phyloP scores from a whole-genome alignment of 2,113 vertebrate species.

The Solea solea region DNA sequence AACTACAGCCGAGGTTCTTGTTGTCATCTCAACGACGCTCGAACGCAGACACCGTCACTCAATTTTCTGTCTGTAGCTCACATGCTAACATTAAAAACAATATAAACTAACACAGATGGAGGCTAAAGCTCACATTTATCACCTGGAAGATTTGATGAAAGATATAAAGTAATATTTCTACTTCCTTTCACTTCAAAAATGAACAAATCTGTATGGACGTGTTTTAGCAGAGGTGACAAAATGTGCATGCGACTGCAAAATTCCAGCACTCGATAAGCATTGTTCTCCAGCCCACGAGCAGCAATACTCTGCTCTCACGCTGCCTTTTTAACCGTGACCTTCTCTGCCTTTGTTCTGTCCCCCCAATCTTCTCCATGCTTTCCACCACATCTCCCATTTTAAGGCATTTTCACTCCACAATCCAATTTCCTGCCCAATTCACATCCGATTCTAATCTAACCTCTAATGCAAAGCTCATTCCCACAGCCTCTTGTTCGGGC shows the following conservation, averaged over 20 bases:
- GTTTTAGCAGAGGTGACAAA: background rate
- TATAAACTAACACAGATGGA: too few species aligned
- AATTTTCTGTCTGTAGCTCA: too few species aligned
- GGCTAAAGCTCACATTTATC: too few species aligned
- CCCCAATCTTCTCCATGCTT: slow-evolving; percentile 46
- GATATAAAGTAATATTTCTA: too few species aligned
- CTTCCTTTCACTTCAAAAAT: too few species aligned
- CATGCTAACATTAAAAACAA: too few species aligned
- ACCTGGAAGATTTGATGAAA: too few species aligned
- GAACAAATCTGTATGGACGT: background rate
- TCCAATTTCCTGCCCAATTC: slow-evolving; percentile 77
- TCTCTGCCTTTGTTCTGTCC: slow-evolving; percentile 64
- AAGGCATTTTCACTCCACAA: slow-evolving; percentile 65
- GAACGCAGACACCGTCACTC: too few species aligned
- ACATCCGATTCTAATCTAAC: slow-evolving; percentile 76
- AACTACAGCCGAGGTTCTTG: too few species aligned
- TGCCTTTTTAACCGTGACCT: slow-evolving; percentile 65
- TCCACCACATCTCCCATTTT: slow-evolving; percentile 63
- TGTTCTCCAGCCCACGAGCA: slow-evolving; percentile 14
- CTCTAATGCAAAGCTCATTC: slow-evolving; percentile 66
- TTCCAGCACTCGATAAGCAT: background rate
- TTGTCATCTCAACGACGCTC: too few species aligned
- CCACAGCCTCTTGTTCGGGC: slow-evolving; percentile 46
- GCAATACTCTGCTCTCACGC: slow-evolving; percentile 18
- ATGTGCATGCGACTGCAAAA: slow-evolving; percentile 10